Evolutionary conservation across 1,140 invertebrate genomes (phyloP), one percentile per base, ranked within the genome.

Genomic region (Ceratoteleas bidentatus): DNA sequence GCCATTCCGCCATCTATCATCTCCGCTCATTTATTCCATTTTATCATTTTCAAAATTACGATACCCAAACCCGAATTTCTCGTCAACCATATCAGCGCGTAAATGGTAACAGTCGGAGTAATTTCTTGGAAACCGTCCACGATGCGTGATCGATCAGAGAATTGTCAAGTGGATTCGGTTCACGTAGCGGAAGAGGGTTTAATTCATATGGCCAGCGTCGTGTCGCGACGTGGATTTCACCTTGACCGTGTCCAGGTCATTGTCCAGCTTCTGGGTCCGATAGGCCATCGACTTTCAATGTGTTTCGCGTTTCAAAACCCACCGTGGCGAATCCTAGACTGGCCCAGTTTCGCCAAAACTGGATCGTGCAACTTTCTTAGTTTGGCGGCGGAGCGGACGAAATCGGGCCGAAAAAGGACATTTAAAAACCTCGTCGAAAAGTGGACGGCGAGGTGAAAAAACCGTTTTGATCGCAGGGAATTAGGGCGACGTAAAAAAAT

Each of bases 161-260:
- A 57, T 81, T 57, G 72, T 34, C 79, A 70, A 72, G 47, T 61
- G 53, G 54, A 84, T 84, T 81, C 82, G 40, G 47, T 65, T 69
- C 82, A 84, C 82, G 77, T 84, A 84, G 61, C 66, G 73, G 69
- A 82, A 79, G 83, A 73, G 57, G 64, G 68, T 85, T 81, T 75
- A 69, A 78, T 84, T 84, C 49, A 62, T 84, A 84, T 81, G 83
- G 83, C 80, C 68, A 74, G 73, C 81, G 57, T 66, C 68, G 66
- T 65, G 65, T 81, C 57, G 70, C 56, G 56, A 81, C 70, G 78
- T 82, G 80, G 73, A 82, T 80, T 77, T 87, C 84, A 87, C 84
- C 85, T 87, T 87, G 85, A 87, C 81, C 83, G 56, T 83, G 81
- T 69, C 45, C 84, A 75, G 74, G 84, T 86, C 83, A 85, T 85